phyloP scores from a whole-genome alignment of 2,797 vertebrate genomes.

The Mormyrus proboscirostris region DNA sequence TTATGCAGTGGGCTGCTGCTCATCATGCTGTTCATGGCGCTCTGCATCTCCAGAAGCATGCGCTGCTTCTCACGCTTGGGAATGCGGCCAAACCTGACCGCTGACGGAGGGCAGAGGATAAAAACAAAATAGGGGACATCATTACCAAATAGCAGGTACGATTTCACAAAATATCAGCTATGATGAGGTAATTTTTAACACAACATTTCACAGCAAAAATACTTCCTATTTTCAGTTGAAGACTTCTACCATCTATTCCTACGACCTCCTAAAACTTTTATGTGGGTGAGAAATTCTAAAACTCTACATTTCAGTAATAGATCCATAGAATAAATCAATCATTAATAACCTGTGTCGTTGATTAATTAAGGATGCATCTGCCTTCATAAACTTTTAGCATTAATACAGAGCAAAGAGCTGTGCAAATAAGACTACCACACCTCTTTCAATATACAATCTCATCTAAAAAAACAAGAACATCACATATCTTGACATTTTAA shows the following conservation, averaged over 20 bases:
- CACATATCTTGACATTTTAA: neutral
- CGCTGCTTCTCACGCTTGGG: slow-evolving; percentile 95
- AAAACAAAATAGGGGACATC: neutral
- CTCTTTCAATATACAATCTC: neutral
- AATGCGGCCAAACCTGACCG: slow-evolving; percentile 94
- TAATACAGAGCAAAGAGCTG: neutral
- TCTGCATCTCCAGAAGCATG: slow-evolving; percentile 98
- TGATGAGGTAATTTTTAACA: neutral
- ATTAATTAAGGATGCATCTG: neutral
- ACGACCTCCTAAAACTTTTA: neutral
- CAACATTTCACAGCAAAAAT: neutral
- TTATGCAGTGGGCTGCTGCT: slow-evolving; percentile 77
- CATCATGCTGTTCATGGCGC: slow-evolving; percentile 98
- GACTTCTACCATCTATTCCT: neutral
- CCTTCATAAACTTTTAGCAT: neutral
- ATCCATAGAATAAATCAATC: neutral
- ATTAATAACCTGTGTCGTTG: neutral
- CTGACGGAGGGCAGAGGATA: slow-evolving; percentile 51
- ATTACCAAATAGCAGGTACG: neutral
- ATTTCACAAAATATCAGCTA: neutral
- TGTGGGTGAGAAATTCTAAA: neutral
- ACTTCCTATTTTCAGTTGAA: neutral
- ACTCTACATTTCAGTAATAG: neutral
- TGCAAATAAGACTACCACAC: neutral
- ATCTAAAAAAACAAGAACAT: neutral